A percentile compares a stretch with the other conserved stretches of the same genome.
These are phyloP conservation scores for Phylloscopus trochilus DNA, from an alignment of 2,113 vertebrate species.

Conservation along the genomic window DNA sequence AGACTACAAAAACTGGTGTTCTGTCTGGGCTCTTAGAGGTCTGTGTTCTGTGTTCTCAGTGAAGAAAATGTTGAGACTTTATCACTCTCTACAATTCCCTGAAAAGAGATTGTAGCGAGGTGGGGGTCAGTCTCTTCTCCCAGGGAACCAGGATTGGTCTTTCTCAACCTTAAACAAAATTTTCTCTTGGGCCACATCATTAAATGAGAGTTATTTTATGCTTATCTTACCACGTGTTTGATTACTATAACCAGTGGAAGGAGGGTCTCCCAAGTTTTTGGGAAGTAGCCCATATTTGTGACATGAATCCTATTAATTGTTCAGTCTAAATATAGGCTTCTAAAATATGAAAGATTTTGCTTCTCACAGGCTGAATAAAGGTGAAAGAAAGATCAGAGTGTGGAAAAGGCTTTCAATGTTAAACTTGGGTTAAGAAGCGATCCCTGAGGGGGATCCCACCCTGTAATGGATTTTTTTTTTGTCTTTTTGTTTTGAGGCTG, in stretches of 20 bases:
- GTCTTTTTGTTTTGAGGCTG: neutral
- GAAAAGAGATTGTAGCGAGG: neutral
- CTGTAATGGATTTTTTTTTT: neutral
- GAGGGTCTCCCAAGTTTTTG: neutral
- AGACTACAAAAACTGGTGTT: neutral
- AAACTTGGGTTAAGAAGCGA: neutral
- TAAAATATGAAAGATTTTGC: neutral
- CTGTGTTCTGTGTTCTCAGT: neutral
- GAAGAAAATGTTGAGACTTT: neutral
- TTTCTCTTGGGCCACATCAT: neutral
- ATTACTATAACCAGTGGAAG: neutral
- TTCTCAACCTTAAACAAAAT: neutral
- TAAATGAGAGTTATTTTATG: neutral
- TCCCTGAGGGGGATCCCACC: neutral
- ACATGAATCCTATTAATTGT: neutral
- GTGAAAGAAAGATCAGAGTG: neutral
- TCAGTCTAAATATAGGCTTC: neutral
- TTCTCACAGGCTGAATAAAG: neutral
- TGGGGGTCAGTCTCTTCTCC: fast-evolving
- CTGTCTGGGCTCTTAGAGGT: neutral
- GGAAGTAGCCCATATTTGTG: neutral
- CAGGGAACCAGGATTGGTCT: neutral
- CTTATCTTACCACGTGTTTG: neutral
- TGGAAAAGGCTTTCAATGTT: neutral
- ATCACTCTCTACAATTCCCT: neutral